phyloP scores from a whole-genome alignment of 2,888 invertebrate species.

The Invenusta paracnida region DNA sequence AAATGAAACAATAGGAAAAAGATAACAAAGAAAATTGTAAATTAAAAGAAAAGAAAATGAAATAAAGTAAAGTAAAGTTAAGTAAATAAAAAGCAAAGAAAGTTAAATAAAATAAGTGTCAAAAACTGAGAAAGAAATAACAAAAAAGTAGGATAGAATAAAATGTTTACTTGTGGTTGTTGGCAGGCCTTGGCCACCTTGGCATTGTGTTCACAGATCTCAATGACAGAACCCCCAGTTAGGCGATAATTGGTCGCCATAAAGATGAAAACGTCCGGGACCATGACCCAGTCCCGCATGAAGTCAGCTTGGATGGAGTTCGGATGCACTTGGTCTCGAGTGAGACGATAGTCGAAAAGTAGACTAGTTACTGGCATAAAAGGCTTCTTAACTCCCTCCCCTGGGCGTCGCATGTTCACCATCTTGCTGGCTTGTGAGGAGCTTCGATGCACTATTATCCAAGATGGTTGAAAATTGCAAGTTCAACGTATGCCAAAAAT shows the following conservation, averaged over 20 bases:
- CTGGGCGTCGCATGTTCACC: neutral
- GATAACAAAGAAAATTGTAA: neutral
- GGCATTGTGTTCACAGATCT: conserved; percentile 8
- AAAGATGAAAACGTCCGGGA: neutral
- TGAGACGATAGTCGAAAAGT: neutral
- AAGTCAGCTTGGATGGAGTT: neutral
- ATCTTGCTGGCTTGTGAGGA: neutral
- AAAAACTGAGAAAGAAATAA: too few relatives aligned
- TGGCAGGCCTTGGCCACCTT: neutral
- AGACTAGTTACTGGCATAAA: neutral
- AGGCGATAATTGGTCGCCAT: conserved; percentile 15
- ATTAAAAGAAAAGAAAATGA: neutral
- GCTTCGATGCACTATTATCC: neutral
- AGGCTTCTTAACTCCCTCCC: neutral
- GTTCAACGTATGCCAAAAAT: too few relatives aligned
- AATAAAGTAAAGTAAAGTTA: neutral
- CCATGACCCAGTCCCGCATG: neutral
- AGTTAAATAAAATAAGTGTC: too few relatives aligned
- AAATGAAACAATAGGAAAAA: too few relatives aligned
- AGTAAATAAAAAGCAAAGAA: too few relatives aligned
- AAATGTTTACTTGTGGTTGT: neutral
- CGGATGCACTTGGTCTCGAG: neutral
- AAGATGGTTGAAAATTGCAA: too few relatives aligned
- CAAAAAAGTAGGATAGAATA: too few relatives aligned
- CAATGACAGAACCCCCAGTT: neutral